A percentile compares a stretch with the other conserved stretches of the same genome.
Evolutionary conservation across 2,888 invertebrate genomes (phyloP).

Genomic region (Drosophila cracens): DNA sequence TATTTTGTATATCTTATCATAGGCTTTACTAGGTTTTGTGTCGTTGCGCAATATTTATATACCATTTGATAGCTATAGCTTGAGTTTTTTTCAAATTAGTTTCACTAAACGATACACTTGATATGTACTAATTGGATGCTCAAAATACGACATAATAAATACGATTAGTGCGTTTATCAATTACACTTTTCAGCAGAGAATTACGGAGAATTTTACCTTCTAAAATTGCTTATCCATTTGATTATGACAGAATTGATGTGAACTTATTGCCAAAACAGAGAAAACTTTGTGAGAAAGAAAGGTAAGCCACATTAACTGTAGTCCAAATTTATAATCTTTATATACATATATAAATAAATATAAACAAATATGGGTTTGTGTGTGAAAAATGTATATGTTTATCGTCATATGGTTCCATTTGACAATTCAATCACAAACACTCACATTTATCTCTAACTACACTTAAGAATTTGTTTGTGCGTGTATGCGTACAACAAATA

Average conservation of each 20-base stretch:
- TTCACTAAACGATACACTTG: slow-evolving; percentile 9
- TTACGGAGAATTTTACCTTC: not conserved
- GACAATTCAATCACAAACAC: slow-evolving; percentile 27
- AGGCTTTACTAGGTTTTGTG: not conserved
- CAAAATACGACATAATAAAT: slow-evolving; percentile 32
- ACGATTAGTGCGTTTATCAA: slow-evolving; percentile 12
- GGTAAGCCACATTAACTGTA: not conserved
- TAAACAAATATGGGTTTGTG: not conserved
- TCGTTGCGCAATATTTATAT: not conserved
- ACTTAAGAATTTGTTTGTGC: slow-evolving; percentile 5
- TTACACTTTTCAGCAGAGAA: not conserved
- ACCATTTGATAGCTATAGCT: not conserved
- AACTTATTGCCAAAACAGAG: not conserved
- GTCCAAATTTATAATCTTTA: not conserved
- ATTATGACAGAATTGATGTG: not conserved
- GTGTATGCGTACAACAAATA: slow-evolving; percentile 34
- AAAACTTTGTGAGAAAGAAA: not conserved
- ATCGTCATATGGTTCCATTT: not conserved
- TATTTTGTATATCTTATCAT: not conserved
- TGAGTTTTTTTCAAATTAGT: not conserved
- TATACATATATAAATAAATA: not conserved
- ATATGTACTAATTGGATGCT: slow-evolving; percentile 7
- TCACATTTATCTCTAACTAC: slow-evolving; percentile 34
- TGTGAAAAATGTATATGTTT: not conserved
- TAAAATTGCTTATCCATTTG: not conserved